Evolutionary conservation across 2,797 vertebrate species (phyloP).

Genomic region (Acipenser oxyrinchus): DNA sequence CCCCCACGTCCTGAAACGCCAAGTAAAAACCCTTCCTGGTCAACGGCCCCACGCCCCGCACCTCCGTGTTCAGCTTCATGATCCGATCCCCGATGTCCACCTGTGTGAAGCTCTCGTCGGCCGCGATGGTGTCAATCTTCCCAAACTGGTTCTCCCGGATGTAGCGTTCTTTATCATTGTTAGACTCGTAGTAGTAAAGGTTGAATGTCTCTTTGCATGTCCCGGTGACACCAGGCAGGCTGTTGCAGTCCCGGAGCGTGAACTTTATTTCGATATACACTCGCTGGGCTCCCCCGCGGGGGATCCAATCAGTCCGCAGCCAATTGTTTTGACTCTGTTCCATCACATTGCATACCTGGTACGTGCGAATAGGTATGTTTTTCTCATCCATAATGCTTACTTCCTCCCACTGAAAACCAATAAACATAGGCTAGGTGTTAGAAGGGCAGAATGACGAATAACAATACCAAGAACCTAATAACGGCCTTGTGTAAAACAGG

Average conservation of each 20-base stretch:
- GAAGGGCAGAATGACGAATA: not conserved
- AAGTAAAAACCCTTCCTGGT: slow-evolving; percentile 88
- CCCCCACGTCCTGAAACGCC: slow-evolving; percentile 94
- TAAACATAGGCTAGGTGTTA: not conserved
- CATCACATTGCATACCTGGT: slow-evolving; percentile 97
- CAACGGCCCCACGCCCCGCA: slow-evolving; percentile 82
- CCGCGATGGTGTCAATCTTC: slow-evolving; percentile 93
- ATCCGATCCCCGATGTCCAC: slow-evolving; percentile 95
- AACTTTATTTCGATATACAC: slow-evolving; percentile 97
- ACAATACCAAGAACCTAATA: not conserved
- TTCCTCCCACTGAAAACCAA: slow-evolving; percentile 84
- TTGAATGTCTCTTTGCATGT: slow-evolving; percentile 98
- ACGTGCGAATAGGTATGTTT: slow-evolving; percentile 93
- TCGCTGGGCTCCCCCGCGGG: slow-evolving; percentile 81
- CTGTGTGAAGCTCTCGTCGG: slow-evolving; percentile 96
- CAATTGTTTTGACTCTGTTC: slow-evolving; percentile 95
- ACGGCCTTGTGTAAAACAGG: not conserved
- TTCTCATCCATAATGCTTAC: slow-evolving; percentile 98
- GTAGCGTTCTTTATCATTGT: slow-evolving; percentile 85
- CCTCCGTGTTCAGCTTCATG: slow-evolving; percentile 95
- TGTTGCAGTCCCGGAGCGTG: slow-evolving; percentile 94
- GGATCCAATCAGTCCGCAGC: slow-evolving; percentile 95
- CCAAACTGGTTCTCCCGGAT: slow-evolving; percentile 85
- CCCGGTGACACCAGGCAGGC: slow-evolving; percentile 90
- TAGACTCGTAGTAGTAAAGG: slow-evolving; percentile 91